A percentile compares a stretch with the other conserved stretches of the same genome.
Conservation (phyloP, 2,888 invertebrate genomes). For the Trissoscelio sp. region DNA sequence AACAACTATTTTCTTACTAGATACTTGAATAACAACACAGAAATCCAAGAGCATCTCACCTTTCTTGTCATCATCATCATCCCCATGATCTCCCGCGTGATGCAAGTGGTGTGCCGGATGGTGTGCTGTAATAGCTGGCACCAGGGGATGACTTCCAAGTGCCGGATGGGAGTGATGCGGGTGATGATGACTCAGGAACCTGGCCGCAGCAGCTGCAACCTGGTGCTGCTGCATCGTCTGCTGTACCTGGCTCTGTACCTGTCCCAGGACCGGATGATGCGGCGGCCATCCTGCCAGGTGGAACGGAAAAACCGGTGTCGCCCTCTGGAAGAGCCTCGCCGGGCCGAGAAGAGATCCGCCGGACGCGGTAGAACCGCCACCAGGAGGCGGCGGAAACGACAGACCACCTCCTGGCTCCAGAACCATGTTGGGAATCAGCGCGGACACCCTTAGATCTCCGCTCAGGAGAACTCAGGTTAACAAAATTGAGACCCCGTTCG, state of each 20-base stretch:
- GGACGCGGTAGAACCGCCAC: conserved; percentile 78
- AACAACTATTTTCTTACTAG: no score
- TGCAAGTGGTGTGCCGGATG: conserved; percentile 80
- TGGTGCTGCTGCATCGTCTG: conserved; percentile 82
- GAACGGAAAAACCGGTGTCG: conserved; percentile 82
- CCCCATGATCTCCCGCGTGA: conserved; percentile 79
- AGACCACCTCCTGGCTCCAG: conserved; percentile 83
- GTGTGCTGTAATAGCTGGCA: conserved; percentile 78
- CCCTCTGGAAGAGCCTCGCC: conserved; percentile 80
- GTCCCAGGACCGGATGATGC: conserved; percentile 81
- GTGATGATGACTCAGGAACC: conserved; percentile 81
- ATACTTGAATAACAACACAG: no score
- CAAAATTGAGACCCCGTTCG: conserved; percentile 1
- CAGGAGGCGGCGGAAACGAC: conserved; percentile 83
- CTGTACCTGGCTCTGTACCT: conserved; percentile 81
- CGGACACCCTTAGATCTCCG: conserved; percentile 69
- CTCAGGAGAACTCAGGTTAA: conserved; percentile 49
- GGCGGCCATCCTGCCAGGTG: conserved; percentile 82
- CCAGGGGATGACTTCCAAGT: conserved; percentile 79
- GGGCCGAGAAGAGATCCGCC: conserved; percentile 79
- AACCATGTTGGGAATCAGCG: conserved; percentile 83
- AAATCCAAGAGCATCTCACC: no score
- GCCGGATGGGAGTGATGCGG: conserved; percentile 81
- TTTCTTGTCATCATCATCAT: conserved; percentile 82
- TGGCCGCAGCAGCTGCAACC: conserved; percentile 79